Evolutionary conservation across 2,797 vertebrate species (phyloP).

Genomic region (Graptemys geographica): DNA sequence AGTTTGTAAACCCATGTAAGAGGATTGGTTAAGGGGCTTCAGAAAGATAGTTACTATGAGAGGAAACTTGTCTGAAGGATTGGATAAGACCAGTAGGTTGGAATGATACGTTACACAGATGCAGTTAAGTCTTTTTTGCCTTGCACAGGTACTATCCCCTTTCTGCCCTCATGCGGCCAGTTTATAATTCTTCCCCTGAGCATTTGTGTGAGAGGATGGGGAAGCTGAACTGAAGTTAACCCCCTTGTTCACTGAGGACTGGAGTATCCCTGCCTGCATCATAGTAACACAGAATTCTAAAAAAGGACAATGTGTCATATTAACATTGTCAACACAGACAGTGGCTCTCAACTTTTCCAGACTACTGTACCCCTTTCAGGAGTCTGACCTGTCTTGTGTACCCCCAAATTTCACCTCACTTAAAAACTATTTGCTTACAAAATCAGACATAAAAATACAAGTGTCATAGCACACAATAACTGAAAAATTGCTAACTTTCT

Average conservation of each 20-base stretch:
- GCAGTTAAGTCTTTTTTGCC: neutral
- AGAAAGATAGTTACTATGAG: neutral
- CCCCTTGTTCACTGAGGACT: neutral
- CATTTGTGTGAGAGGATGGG: neutral
- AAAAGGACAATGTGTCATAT: neutral
- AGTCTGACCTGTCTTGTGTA: no score
- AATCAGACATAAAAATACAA: no score
- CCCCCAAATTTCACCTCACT: no score
- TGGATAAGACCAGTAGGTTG: neutral
- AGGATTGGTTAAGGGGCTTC: neutral
- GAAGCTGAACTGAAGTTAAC: neutral
- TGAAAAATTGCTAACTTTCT: no score
- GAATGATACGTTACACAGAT: neutral
- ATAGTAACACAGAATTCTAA: neutral
- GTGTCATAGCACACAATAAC: no score
- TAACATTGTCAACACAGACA: neutral
- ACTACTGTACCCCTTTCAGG: no score
- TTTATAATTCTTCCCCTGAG: neutral
- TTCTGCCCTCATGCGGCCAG: neutral
- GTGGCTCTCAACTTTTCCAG: no score
- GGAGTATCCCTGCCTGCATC: neutral
- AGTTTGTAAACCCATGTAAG: neutral
- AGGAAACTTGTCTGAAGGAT: neutral
- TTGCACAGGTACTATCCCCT: neutral
- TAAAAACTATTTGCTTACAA: no score